Evolutionary conservation across 1,140 invertebrate species (phyloP), one percentile per base, ranked within the genome.

Genomic region (Frieseomelitta varia): DNA sequence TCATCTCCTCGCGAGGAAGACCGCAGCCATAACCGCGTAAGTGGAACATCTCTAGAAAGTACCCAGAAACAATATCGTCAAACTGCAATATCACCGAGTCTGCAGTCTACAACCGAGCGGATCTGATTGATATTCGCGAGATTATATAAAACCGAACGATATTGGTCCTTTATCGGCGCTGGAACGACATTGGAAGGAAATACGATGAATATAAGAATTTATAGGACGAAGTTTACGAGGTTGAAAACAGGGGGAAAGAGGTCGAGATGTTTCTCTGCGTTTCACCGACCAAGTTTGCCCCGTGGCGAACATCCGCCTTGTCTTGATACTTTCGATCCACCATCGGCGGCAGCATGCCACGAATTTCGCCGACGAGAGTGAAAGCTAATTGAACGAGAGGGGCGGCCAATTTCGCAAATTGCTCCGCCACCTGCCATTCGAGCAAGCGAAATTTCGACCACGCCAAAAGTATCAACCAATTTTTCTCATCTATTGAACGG

Each of bases 371-470:
- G 15, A 17, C 27, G 63, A 65, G 10, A 53, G 47, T 27, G n/a
- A 27, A 72, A 53, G 71, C 47, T 72, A 72, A 72, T 72, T 72
- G 71, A 51, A n/a, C 61, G 39, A 34, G 39, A 27, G n/a, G 15
- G 8, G 0, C 14, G 27, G 15, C 15, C 34, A 34, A 34, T 68
- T 68, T 34, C 2, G 17, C 1, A 68, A 68, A 68, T 68, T 34
- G 65, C 65, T 30, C 6, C 6, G 27, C 30, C 15, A 27, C 65
- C 4, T 34, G 8, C n/a, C 12, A 67, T 67, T 67, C 15, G 10
- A 19, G 11, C 12, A 34, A 2, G 21, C 63, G 2, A 65, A 65
- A 65, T 30, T 65, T 0, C 3, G 4, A 65, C n/a, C n/a, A 6
- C 14, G 14, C n/a, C 14, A 39, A 39, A 39, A 39, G 39, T 39